phyloP scores from a whole-genome alignment of 2,888 invertebrate species.

The Apodemia duryi region DNA sequence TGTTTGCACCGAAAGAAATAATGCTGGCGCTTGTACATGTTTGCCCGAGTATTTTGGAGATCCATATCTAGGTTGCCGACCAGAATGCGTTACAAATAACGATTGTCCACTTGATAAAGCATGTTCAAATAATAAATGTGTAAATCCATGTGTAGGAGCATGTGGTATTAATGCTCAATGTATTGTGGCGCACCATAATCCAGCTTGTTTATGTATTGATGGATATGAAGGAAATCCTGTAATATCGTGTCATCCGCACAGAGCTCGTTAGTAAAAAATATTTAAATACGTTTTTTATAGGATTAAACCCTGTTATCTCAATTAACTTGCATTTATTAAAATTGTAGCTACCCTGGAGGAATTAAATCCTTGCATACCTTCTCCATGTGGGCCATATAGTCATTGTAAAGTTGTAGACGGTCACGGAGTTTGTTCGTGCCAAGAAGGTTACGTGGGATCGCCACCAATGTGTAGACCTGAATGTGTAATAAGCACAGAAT shows the following conservation, averaged over 20 bases:
- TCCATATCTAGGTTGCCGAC: slow-evolving; percentile 91
- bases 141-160: slow-evolving; percentile 89
- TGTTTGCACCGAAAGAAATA: slow-evolving; percentile 88
- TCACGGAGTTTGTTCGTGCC: slow-evolving; percentile 89
- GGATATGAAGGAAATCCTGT: slow-evolving; percentile 89
- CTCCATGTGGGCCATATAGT: slow-evolving; percentile 89
- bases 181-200: slow-evolving; percentile 88
- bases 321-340: slow-evolving; percentile 17
- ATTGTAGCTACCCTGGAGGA: slow-evolving; percentile 66
- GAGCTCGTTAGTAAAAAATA: slow-evolving; percentile 57
- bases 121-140: slow-evolving; percentile 91
- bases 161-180: slow-evolving; percentile 91
- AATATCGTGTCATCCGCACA: slow-evolving; percentile 72
- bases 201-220: slow-evolving; percentile 87
- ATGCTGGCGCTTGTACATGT: slow-evolving; percentile 91
- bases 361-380: slow-evolving; percentile 83
- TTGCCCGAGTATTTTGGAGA: slow-evolving; percentile 91
- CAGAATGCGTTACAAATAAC: slow-evolving; percentile 90
- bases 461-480: slow-evolving; percentile 88
- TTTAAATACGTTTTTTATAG: slow-evolving; percentile 20
- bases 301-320: neutral
- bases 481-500: slow-evolving; percentile 88
- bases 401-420: slow-evolving; percentile 84
- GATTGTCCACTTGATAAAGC: slow-evolving; percentile 88
- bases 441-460: slow-evolving; percentile 85